Percentiles rank a stretch among this genome's conserved stretches.
Conservation (phyloP, 2,797 vertebrate genomes). For the Sphaeramia orbicularis region DNA sequence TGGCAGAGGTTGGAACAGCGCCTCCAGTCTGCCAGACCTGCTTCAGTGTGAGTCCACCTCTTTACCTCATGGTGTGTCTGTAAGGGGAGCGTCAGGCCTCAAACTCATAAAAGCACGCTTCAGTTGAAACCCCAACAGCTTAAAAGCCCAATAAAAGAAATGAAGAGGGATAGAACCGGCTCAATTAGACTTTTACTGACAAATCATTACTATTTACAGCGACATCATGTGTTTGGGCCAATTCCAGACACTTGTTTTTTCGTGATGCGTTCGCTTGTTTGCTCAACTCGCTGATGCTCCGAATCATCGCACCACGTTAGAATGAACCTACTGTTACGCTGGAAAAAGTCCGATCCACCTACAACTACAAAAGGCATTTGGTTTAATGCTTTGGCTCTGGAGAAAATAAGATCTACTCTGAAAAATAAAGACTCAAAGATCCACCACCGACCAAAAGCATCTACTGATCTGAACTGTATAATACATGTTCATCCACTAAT, state of each 20-base stretch:
- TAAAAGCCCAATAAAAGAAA: slow-evolving; percentile 70
- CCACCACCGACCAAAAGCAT: too few relatives aligned
- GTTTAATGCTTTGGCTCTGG: too few relatives aligned
- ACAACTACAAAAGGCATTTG: too few relatives aligned
- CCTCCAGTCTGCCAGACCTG: neutral
- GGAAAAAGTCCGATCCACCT: too few relatives aligned
- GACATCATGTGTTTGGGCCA: slow-evolving; percentile 28
- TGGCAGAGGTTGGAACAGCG: neutral
- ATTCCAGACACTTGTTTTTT: slow-evolving; percentile 17
- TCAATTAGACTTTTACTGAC: slow-evolving; percentile 55
- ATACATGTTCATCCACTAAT: too few relatives aligned
- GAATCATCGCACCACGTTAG: neutral
- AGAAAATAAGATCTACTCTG: too few relatives aligned
- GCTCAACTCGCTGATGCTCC: neutral
- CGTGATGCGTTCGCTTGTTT: slow-evolving; percentile 21
- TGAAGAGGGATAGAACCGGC: slow-evolving; percentile 41
- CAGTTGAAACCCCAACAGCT: slow-evolving; percentile 63
- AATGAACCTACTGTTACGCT: neutral
- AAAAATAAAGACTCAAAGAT: too few relatives aligned
- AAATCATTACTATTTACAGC: slow-evolving; percentile 55
- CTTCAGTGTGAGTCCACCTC: slow-evolving; percentile 39
- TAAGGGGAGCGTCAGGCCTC: slow-evolving; percentile 47
- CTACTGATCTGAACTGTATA: too few relatives aligned
- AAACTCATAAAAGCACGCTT: slow-evolving; percentile 64
- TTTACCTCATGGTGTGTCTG: slow-evolving; percentile 56